Percentiles rank a stretch among this genome's conserved stretches.
Evolutionary conservation across 2,888 invertebrate genomes (phyloP).

Genomic region (Zygogramma bicolorata): DNA sequence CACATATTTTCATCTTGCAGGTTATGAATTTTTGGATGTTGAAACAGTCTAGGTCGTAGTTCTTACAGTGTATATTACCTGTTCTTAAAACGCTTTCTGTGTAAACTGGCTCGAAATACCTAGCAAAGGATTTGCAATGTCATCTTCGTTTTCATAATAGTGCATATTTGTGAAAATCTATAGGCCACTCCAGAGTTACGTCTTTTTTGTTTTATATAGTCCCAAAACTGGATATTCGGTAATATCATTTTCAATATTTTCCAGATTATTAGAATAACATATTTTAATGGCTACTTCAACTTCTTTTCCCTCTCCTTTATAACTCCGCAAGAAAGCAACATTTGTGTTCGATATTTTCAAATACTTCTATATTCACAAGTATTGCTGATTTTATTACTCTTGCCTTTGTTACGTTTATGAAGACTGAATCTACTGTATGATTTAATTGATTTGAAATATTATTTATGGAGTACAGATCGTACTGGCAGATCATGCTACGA

Average conservation of each 20-base stretch:
- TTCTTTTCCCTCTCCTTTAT: not conserved
- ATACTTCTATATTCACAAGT: not conserved
- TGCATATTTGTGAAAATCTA: too few relatives aligned
- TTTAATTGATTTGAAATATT: not conserved
- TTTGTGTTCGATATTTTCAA: not conserved
- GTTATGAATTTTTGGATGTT: too few relatives aligned
- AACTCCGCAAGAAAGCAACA: not conserved
- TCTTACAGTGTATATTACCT: too few relatives aligned
- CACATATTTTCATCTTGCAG: too few relatives aligned
- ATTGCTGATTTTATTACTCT: not conserved
- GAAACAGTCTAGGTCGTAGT: too few relatives aligned
- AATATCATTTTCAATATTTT: not conserved
- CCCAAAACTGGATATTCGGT: too few relatives aligned
- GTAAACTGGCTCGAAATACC: too few relatives aligned
- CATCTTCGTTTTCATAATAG: too few relatives aligned
- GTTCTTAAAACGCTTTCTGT: too few relatives aligned
- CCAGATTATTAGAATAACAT: not conserved
- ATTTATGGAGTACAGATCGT: conserved; percentile 16
- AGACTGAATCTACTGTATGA: not conserved
- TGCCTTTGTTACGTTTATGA: not conserved
- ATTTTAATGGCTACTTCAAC: not conserved
- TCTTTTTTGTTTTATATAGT: too few relatives aligned
- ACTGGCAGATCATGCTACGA: not conserved
- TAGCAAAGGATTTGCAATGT: too few relatives aligned
- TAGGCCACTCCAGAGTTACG: too few relatives aligned